phyloP scores from a whole-genome alignment of 2,113 vertebrate genomes.

The Zapus hudsonius region DNA sequence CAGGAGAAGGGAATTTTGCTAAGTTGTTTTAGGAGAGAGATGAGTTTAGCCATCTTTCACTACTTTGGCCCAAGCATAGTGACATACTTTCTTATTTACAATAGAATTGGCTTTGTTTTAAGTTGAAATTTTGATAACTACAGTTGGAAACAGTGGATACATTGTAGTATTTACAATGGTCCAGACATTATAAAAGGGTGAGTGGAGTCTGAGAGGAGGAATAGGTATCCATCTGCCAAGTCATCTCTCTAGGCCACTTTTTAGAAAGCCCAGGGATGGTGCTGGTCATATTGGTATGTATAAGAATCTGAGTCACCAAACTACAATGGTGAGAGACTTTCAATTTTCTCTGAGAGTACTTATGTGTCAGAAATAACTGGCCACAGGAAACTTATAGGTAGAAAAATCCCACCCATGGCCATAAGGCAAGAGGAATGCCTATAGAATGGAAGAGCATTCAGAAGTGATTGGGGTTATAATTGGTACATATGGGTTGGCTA shows the following conservation, averaged over 20 bases:
- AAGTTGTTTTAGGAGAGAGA: neutral
- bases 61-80: neutral
- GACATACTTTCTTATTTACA: slow-evolving; percentile 37
- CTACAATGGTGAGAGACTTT: neutral
- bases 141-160: neutral
- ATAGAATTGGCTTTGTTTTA: neutral
- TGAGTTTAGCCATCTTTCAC: neutral
- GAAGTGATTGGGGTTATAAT: neutral
- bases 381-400: neutral
- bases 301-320: neutral
- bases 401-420: neutral
- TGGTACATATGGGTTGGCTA: neutral
- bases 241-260: neutral
- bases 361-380: neutral
- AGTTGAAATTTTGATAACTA: neutral
- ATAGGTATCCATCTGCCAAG: neutral
- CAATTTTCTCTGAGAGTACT: neutral
- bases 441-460: neutral
- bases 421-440: neutral
- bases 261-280: neutral
- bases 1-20: neutral
- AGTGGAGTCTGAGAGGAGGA: neutral
- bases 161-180: neutral
- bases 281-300: neutral
- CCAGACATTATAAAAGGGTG: neutral